Evolutionary conservation across 2,888 invertebrate genomes (phyloP).

Genomic region (Harpalus rufipes): DNA sequence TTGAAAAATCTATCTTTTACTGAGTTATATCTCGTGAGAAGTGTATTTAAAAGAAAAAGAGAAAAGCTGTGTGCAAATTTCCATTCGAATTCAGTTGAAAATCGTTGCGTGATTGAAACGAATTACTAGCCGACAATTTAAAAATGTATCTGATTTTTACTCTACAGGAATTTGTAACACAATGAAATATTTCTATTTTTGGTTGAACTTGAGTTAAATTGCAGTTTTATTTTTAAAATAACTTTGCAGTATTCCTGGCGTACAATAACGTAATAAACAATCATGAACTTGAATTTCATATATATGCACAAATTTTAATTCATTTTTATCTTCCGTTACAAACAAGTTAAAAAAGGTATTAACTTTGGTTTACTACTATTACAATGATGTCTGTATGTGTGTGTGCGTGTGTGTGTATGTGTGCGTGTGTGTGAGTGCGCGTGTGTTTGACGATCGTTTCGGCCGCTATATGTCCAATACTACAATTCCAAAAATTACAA

Average conservation of each 20-base stretch:
- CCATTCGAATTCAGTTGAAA: not conserved
- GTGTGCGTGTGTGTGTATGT: too few species aligned
- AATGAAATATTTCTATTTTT: slow-evolving; percentile 16
- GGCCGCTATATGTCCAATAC: too few species aligned
- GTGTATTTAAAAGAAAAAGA: not conserved
- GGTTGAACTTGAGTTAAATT: slow-evolving; percentile 9
- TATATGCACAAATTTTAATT: not conserved
- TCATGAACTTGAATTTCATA: not conserved
- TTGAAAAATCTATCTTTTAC: slow-evolving; percentile 1
- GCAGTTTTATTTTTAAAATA: not conserved
- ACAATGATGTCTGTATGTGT: not conserved
- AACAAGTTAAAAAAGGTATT: too few species aligned
- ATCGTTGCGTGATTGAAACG: slow-evolving; percentile 18
- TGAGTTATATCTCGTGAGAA: not conserved
- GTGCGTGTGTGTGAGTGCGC: too few species aligned
- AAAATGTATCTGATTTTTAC: slow-evolving; percentile 16
- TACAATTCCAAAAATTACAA: too few species aligned
- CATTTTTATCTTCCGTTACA: too few species aligned
- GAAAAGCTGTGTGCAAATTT: slow-evolving; percentile 1
- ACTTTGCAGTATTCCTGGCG: not conserved
- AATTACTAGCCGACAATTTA: slow-evolving; percentile 22
- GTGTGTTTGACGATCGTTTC: too few species aligned
- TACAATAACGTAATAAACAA: not conserved
- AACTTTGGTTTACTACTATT: too few species aligned
- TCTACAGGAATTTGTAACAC: not conserved